Percentiles rank a stretch among this genome's conserved stretches.
These are phyloP conservation scores for Cichladusa arquata DNA, from an alignment of 2,113 vertebrate species.

Conservation along the genomic window DNA sequence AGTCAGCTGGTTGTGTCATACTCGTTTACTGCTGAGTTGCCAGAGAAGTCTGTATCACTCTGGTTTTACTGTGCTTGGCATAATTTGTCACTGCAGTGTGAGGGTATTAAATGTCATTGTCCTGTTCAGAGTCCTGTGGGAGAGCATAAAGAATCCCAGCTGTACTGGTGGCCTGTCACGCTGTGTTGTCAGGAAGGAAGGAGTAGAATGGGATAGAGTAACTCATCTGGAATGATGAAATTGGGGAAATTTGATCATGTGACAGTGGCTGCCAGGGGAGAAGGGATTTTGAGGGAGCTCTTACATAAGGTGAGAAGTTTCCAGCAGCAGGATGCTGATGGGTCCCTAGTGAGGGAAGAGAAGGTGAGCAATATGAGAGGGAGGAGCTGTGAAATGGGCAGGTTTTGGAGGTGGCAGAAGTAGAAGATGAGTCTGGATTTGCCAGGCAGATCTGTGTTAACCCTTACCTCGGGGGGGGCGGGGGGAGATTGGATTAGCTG, in stretches of 20 bases:
- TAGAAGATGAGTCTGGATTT: not conserved
- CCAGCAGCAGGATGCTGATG: not conserved
- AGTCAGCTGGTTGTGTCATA: not conserved
- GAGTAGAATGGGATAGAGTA: not conserved
- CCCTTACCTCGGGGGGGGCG: not conserved
- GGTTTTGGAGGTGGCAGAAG: not conserved
- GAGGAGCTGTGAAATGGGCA: not conserved
- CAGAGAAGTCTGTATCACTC: not conserved
- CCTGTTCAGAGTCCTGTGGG: not conserved
- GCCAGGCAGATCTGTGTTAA: not conserved
- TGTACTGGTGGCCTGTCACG: not conserved
- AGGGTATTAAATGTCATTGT: not conserved
- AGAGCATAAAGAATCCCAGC: not conserved
- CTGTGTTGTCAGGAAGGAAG: not conserved
- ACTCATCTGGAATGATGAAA: not conserved
- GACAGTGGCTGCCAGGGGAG: not conserved
- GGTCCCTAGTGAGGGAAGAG: not conserved
- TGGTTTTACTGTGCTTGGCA: not conserved
- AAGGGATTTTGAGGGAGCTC: not conserved
- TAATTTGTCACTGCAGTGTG: not conserved
- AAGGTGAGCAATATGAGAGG: not conserved
- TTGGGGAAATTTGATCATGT: accelerated
- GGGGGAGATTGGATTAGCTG: not conserved
- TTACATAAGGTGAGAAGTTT: not conserved
- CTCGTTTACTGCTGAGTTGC: not conserved